These are phyloP conservation scores for Nasonovia ribisnigri DNA, from an alignment of 2,888 invertebrate species.

Conservation along the genomic window DNA sequence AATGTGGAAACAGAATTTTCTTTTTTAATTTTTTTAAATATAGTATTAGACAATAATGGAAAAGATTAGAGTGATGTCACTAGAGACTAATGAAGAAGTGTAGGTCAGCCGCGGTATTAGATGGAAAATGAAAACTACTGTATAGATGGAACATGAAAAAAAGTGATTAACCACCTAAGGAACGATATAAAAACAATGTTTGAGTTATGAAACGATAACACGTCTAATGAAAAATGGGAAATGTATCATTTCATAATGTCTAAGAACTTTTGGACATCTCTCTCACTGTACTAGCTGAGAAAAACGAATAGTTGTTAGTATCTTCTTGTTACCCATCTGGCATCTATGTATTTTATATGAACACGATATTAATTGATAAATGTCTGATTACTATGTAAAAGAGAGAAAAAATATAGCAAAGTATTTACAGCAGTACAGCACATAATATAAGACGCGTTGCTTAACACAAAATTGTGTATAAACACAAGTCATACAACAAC, in stretches of 20 bases:
- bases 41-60: not conserved
- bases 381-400: not conserved
- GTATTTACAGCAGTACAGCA: not conserved
- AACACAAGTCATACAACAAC: no score
- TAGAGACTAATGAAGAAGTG: not conserved
- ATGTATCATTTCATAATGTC: not conserved
- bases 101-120: not conserved
- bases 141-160: not conserved
- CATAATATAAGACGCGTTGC: not conserved
- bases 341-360: not conserved
- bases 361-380: not conserved
- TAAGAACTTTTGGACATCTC: not conserved
- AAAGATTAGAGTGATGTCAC: not conserved
- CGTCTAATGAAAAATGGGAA: not conserved
- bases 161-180: not conserved
- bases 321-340: not conserved
- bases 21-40: not conserved
- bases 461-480: not conserved
- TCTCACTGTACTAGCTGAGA: not conserved
- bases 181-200: not conserved
- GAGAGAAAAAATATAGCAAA: not conserved
- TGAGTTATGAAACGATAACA: not conserved
- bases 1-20: not conserved
- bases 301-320: not conserved
- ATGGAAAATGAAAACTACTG: not conserved